Percentiles rank a stretch among this genome's conserved stretches.
These are phyloP conservation scores for Pammene aurita DNA, from an alignment of 2,888 invertebrate genomes.

Conservation along the genomic window DNA sequence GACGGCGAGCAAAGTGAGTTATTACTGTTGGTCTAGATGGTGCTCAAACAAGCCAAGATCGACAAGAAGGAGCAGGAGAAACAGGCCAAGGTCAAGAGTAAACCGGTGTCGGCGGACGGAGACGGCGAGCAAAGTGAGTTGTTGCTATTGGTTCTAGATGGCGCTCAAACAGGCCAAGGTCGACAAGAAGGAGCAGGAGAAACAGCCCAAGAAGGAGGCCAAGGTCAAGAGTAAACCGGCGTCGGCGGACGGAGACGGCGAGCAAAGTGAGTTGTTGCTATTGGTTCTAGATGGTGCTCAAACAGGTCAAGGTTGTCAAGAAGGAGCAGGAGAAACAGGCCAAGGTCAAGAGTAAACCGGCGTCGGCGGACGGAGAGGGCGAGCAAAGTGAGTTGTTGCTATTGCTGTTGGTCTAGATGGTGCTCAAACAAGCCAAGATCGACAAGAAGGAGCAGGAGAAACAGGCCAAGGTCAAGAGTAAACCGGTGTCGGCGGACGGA, in stretches of 20 bases:
- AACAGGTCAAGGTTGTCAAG: conserved; percentile 70
- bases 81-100: background rate
- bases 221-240: no score
- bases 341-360: no score
- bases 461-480: conserved; percentile 55
- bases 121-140: conserved; percentile 26
- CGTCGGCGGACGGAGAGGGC: background rate
- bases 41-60: no score
- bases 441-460: conserved; percentile 75
- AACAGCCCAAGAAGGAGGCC: conserved; percentile 48
- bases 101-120: background rate
- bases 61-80: no score
- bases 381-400: conserved; percentile 20
- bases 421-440: conserved; percentile 69
- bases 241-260: background rate
- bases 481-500: background rate
- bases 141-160: background rate
- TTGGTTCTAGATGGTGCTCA: conserved; percentile 54
- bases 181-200: conserved; percentile 71
- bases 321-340: conserved; percentile 69
- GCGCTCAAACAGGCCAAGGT: conserved; percentile 70
- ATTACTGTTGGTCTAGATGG: no score
- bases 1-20: conserved; percentile 30
- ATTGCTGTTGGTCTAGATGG: conserved; percentile 43
- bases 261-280: conserved; percentile 14